Conservation (phyloP, 2,888 invertebrate species). For the Leuctra nigra region DNA sequence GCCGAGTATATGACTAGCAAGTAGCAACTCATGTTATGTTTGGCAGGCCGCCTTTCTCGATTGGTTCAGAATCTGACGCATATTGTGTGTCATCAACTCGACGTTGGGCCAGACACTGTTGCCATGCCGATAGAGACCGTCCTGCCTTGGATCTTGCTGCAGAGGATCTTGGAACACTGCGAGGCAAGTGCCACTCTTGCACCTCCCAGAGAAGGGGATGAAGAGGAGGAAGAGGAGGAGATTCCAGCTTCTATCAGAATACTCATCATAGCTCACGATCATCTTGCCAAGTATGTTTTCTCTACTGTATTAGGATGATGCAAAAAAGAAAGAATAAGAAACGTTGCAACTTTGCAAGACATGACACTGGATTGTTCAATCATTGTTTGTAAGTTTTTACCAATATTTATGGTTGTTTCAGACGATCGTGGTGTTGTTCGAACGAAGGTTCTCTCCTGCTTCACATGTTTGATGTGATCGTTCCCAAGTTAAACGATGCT, state of each 20-base stretch:
- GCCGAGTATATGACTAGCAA: neutral
- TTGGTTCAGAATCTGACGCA: constrained; percentile 67
- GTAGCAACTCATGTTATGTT: neutral
- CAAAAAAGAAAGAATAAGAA: too few relatives aligned
- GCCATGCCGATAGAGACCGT: constrained; percentile 64
- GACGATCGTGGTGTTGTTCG: constrained; percentile 70
- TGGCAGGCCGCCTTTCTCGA: constrained; percentile 43
- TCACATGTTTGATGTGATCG: constrained; percentile 67
- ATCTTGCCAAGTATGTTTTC: constrained; percentile 60
- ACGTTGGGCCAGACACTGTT: constrained; percentile 54
- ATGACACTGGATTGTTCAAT: too few relatives aligned
- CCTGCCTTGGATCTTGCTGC: constrained; percentile 76
- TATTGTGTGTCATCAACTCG: constrained; percentile 71
- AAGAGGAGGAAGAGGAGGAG: constrained; percentile 43
- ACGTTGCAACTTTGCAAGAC: too few relatives aligned
- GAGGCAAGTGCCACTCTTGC: neutral
- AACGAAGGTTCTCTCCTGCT: constrained; percentile 70
- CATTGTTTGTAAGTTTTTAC: too few relatives aligned
- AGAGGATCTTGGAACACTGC: constrained; percentile 63
- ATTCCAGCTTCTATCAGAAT: constrained; percentile 68
- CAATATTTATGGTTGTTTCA: too few relatives aligned
- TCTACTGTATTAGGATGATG: too few relatives aligned
- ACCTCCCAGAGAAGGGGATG: constrained; percentile 29
- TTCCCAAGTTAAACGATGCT: constrained; percentile 41
- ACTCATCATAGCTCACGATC: constrained; percentile 77